phyloP scores from a whole-genome alignment of 2,797 vertebrate species.

The Psittacula echo region DNA sequence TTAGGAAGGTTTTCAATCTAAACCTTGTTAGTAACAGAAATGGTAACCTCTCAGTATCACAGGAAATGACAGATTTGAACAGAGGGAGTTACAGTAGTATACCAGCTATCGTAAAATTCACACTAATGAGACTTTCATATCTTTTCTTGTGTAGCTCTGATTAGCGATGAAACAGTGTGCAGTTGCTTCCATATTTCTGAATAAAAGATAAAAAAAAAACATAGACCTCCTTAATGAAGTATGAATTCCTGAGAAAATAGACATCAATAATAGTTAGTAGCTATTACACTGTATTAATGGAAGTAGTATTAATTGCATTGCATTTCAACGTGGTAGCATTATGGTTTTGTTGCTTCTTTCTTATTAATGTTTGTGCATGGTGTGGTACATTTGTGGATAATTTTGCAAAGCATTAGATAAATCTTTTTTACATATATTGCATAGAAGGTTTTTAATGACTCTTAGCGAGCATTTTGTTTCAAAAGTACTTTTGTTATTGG shows the following conservation, averaged over 20 bases:
- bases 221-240: slow-evolving; percentile 56
- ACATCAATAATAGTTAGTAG: slow-evolving; percentile 65
- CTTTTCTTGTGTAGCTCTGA: slow-evolving; percentile 35
- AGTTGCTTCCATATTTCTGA: slow-evolving; percentile 63
- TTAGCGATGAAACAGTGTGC: slow-evolving; percentile 59
- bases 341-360: slow-evolving; percentile 43
- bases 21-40: not conserved
- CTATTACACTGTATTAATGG: slow-evolving; percentile 64
- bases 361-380: slow-evolving; percentile 65
- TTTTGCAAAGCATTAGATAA: slow-evolving; percentile 63
- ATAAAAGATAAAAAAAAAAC: slow-evolving; percentile 50
- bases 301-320: slow-evolving; percentile 64
- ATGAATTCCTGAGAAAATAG: slow-evolving; percentile 64
- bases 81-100: not conserved
- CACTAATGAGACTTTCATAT: slow-evolving; percentile 24
- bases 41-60: not conserved
- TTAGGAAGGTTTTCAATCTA: not conserved
- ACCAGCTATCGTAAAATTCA: slow-evolving; percentile 17
- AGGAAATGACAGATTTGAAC: not conserved
- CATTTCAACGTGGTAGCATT: slow-evolving; percentile 64
- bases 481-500: slow-evolving; percentile 25
- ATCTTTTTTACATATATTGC: slow-evolving; percentile 59
- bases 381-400: slow-evolving; percentile 63
- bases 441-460: slow-evolving; percentile 54
- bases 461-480: slow-evolving; percentile 54